A percentile compares a stretch with the other conserved stretches of the same genome.
phyloP scores from a whole-genome alignment of 2,113 vertebrate species.

The Sinocyclocheilus grahami region DNA sequence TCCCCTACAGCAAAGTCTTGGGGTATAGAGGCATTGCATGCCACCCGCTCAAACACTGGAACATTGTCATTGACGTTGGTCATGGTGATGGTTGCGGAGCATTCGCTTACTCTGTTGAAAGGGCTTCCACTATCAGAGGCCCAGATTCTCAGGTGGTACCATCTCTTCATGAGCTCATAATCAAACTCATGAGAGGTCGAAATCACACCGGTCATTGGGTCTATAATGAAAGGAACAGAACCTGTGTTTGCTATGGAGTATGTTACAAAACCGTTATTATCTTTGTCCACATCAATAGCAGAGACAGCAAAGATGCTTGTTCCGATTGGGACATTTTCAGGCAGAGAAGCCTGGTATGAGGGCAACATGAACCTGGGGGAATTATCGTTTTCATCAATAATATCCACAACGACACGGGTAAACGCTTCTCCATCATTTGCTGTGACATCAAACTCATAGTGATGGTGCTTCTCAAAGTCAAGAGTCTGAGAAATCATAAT shows the following conservation, averaged over 20 bases:
- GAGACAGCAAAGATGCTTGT: conserved; percentile 83
- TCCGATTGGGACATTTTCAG: conserved; percentile 87
- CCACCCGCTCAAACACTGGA: conserved; percentile 90
- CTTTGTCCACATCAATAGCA: conserved; percentile 84
- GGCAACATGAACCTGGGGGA: conserved; percentile 80
- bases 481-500: conserved; percentile 81
- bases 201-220: conserved; percentile 86
- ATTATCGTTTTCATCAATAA: conserved; percentile 90
- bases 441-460: conserved; percentile 83
- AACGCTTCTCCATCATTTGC: conserved; percentile 73
- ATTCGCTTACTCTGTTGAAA: conserved; percentile 86
- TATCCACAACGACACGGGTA: conserved; percentile 77
- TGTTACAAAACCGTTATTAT: conserved; percentile 85
- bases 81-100: conserved; percentile 83
- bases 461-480: conserved; percentile 80
- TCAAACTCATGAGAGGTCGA: conserved; percentile 86
- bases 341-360: conserved; percentile 81
- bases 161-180: conserved; percentile 91
- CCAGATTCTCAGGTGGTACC: conserved; percentile 87
- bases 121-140: conserved; percentile 92
- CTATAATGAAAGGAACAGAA: conserved; percentile 83
- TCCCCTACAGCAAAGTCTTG: conserved; percentile 77
- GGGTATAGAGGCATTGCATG: conserved; percentile 84
- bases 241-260: conserved; percentile 81
- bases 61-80: conserved; percentile 92